Base-by-base conservation (phyloP, 2,797 vertebrate species). In the Cyclopterus lumpus region DNA sequence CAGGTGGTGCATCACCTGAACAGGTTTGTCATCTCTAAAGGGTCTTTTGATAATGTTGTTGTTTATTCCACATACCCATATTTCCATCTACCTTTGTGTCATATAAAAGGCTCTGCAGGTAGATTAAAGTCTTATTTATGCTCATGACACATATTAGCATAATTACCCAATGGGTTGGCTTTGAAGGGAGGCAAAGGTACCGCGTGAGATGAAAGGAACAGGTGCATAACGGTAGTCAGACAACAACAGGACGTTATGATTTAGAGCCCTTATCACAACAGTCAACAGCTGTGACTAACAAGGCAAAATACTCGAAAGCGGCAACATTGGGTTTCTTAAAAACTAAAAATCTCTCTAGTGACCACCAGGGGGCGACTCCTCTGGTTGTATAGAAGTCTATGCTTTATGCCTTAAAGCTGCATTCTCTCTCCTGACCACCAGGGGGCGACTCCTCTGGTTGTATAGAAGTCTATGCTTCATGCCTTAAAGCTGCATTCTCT, bases 1-100 rank as follows among this genome's bases (percentile, higher is more conserved):
- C 83, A 91, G 75, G 42, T 70, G 54, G 1, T 40, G 63, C 90
- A 89, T 20, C 92, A 91, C 73, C 83, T 90, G 51, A 88, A 44
- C 87, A 89, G 86, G 91, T 93, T 67, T 0, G 82, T 2, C 2
- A 28, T 1, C 49, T 20, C 28, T 20, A 2, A 38, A 18, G 22
- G 34, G 3, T 3, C 22, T 22, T 26, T 11, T 20, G 18, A 64
- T 63, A 14, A 5, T 18, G 12, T 20, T 26, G 11, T 20, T 30
- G 10, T 26, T 57, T 16, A n/a, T 20, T 14, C 14, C 63, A 38
- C 12, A 6, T 24, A 32, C 22, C 30, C 28, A 22, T 40, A 26
- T 36, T 68, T 48, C 26, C 7, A 1, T 1, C 44, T 7, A 12
- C 57, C 8, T 61, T 34, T 22, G 28, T 75, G 46, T 24, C 10